Evolutionary conservation across 2,888 invertebrate genomes (phyloP).

Genomic region (Archaeoteleia sp.): DNA sequence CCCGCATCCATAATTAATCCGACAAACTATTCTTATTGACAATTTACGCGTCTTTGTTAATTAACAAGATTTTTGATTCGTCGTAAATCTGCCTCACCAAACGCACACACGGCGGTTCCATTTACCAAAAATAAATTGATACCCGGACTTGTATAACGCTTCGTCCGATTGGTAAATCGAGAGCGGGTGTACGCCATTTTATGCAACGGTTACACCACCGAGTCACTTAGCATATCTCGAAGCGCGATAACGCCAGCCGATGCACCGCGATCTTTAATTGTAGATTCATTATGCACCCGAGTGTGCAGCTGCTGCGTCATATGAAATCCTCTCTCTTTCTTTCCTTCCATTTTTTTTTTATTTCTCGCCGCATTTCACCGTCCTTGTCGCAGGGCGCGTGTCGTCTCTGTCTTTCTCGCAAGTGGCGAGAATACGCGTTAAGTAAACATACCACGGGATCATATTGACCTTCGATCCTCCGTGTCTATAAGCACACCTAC

Average conservation of each 20-base stretch:
- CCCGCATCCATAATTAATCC: constrained; percentile 17
- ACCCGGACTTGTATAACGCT: too few relatives aligned
- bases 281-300: constrained; percentile 64
- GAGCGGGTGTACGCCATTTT: constrained; percentile 25
- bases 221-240: constrained; percentile 63
- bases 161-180: constrained; percentile 33
- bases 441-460: constrained; percentile 43
- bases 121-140: too few relatives aligned
- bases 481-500: constrained; percentile 40
- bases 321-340: constrained; percentile 55
- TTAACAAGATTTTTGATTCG: too few relatives aligned
- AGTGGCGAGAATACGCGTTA: constrained; percentile 17
- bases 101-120: neutral
- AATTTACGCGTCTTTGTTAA: too few relatives aligned
- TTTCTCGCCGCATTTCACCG: constrained; percentile 4
- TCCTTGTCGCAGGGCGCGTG: neutral
- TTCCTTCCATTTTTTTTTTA: constrained; percentile 56
- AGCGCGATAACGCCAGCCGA: constrained; percentile 60
- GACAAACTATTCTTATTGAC: constrained; percentile 61
- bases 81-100: constrained; percentile 2
- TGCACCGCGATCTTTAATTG: constrained; percentile 66
- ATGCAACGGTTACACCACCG: constrained; percentile 37
- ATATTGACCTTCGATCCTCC: constrained; percentile 62
- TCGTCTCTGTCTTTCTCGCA: constrained; percentile 23
- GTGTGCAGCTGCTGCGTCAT: constrained; percentile 62